Conservation (phyloP, 2,888 invertebrate species). For the Icerya purchasi region DNA sequence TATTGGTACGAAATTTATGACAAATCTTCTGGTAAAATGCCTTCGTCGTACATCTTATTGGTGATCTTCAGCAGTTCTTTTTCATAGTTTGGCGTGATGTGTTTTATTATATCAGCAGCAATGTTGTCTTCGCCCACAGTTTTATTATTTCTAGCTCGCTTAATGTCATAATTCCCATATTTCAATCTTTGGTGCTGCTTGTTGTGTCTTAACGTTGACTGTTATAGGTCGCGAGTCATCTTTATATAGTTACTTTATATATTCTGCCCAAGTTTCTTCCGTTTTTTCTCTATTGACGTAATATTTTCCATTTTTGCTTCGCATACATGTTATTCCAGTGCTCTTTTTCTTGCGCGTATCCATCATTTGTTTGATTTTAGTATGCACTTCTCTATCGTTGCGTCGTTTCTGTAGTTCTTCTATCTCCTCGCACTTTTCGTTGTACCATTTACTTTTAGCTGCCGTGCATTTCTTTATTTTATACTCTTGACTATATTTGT, state of each 20-base stretch:
- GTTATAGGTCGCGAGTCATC: not conserved
- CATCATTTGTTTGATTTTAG: not conserved
- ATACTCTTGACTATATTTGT: too few relatives aligned
- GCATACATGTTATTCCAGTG: not conserved
- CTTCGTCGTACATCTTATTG: not conserved
- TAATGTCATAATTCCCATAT: not conserved
- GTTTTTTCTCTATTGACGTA: not conserved
- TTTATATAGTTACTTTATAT: not conserved
- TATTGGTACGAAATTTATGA: not conserved
- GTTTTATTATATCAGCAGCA: not conserved
- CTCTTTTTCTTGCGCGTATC: not conserved
- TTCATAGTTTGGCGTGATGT: not conserved
- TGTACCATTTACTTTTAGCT: not conserved
- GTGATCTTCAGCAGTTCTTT: not conserved
- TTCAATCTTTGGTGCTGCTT: not conserved
- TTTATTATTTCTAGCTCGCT: not conserved
- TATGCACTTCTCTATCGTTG: not conserved
- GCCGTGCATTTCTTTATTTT: not conserved
- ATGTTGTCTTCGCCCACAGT: too few relatives aligned
- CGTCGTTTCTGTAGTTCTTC: not conserved
- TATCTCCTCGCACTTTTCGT: not conserved
- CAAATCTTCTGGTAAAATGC: too few relatives aligned
- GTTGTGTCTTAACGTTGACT: not conserved
- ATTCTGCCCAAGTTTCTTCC: not conserved
- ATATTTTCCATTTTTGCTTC: not conserved